Evolutionary conservation across 2,888 invertebrate genomes (phyloP).

Genomic region (Plutella xylostella): DNA sequence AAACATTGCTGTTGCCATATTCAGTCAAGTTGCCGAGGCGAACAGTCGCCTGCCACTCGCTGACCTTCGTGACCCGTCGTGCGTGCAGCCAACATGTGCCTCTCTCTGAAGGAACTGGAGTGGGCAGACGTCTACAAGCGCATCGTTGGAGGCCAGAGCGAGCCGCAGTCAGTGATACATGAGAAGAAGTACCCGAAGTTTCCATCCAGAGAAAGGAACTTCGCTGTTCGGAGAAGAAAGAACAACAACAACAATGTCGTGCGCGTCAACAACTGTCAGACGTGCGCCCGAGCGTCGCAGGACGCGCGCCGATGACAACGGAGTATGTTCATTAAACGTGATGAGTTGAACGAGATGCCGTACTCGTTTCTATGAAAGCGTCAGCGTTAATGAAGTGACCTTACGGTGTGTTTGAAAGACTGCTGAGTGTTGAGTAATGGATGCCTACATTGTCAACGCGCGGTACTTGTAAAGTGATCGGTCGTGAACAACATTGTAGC

Average conservation of each 20-base stretch:
- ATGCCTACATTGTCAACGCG: too few species aligned
- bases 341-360: not conserved
- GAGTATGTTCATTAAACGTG: not conserved
- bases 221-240: conserved; percentile 73
- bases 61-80: conserved; percentile 1
- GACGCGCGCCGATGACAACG: not conserved
- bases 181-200: conserved; percentile 70
- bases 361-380: not conserved
- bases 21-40: conserved; percentile 1
- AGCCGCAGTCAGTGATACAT: conserved; percentile 34
- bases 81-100: conserved; percentile 35
- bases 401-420: not conserved
- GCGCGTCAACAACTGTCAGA: conserved; percentile 42
- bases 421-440: too few species aligned
- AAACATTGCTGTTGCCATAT: conserved; percentile 12
- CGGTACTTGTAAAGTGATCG: too few species aligned
- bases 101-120: conserved; percentile 53
- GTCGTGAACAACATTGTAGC: too few species aligned
- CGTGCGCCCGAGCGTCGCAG: conserved; percentile 19
- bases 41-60: not conserved
- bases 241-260: conserved; percentile 47
- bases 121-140: conserved; percentile 50
- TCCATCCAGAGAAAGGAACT: conserved; percentile 76
- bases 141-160: conserved; percentile 34
- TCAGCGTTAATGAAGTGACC: not conserved